Percentiles rank a stretch among this genome's conserved stretches.
phyloP scores from a whole-genome alignment of 2,113 vertebrate genomes.

The Charadrius vociferus region DNA sequence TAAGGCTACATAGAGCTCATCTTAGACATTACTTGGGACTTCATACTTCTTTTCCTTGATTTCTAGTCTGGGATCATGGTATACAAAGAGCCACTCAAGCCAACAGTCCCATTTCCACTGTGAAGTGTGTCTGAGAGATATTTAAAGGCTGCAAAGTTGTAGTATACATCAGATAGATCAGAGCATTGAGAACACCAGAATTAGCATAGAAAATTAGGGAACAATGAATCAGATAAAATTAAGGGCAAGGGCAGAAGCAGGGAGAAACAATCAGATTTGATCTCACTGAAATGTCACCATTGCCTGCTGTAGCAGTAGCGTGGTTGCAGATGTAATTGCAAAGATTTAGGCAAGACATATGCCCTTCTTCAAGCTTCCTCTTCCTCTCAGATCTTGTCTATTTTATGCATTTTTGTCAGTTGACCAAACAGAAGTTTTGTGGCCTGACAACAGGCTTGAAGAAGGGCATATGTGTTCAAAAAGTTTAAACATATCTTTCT shows the following conservation, averaged over 20 bases:
- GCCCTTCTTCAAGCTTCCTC: neutral
- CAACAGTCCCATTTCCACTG: neutral
- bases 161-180: neutral
- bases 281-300: neutral
- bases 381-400: neutral
- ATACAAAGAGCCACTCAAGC: neutral
- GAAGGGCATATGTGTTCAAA: neutral
- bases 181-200: neutral
- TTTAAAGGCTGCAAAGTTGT: neutral
- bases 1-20: neutral
- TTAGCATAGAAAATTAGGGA: neutral
- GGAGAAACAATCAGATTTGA: neutral
- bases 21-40: neutral
- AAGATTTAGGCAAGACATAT: neutral
- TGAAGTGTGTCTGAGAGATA: neutral
- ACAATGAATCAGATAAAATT: neutral
- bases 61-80: neutral
- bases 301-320: neutral
- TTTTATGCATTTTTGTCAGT: neutral
- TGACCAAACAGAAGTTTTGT: neutral
- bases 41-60: neutral
- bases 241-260: neutral
- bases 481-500: neutral
- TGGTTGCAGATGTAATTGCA: neutral
- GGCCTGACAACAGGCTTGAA: neutral